phyloP scores from a whole-genome alignment of 2,888 invertebrate genomes.

The Melieria picta region DNA sequence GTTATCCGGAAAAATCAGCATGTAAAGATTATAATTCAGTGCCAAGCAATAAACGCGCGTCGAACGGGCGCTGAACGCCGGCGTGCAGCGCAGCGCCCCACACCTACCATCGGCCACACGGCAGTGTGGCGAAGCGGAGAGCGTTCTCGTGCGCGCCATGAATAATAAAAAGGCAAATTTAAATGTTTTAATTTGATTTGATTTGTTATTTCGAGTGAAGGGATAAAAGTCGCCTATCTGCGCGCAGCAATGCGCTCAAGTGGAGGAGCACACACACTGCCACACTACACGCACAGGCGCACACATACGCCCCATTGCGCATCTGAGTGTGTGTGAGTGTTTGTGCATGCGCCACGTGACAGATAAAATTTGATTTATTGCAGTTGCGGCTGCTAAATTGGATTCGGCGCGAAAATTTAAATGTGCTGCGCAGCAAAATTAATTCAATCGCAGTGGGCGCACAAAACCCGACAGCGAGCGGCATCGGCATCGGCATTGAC shows the following conservation, averaged over 20 bases:
- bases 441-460: constrained; percentile 23
- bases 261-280: too few species aligned
- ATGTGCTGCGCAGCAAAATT: constrained; percentile 27
- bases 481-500: background rate
- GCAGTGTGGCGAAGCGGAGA: constrained; percentile 12
- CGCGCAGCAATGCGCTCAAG: background rate
- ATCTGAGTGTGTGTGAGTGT: too few species aligned
- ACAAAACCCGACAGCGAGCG: background rate
- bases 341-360: background rate
- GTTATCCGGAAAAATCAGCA: constrained; percentile 31
- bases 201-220: constrained; percentile 50
- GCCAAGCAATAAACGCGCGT: constrained; percentile 56
- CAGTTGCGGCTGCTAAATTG: constrained; percentile 53
- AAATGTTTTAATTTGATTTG: constrained; percentile 62
- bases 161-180: constrained; percentile 46
- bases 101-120: constrained; percentile 44
- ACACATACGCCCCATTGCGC: background rate
- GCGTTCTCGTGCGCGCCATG: constrained; percentile 28
- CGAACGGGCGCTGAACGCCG: background rate
- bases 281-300: background rate
- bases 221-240: constrained; percentile 30
- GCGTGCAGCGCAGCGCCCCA: background rate
- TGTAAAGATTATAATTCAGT: constrained; percentile 53
- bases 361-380: constrained; percentile 58
- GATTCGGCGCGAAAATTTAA: constrained; percentile 48